phyloP scores from a whole-genome alignment of 2,888 invertebrate genomes.

The Caenorhabditis uteleia region DNA sequence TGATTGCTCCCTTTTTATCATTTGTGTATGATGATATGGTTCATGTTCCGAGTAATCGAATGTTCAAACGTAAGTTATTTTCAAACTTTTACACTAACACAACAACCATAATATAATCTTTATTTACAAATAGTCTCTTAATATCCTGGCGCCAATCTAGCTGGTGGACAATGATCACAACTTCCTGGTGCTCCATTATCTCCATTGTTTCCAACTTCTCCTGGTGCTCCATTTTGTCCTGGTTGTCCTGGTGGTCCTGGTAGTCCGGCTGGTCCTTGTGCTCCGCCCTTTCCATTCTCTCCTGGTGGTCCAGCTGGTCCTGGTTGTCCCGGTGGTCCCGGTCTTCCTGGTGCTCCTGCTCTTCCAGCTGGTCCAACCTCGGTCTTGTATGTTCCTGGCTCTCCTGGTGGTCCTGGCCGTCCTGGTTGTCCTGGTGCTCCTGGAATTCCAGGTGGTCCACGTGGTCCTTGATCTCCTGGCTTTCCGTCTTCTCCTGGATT shows the following conservation, averaged over 20 bases:
- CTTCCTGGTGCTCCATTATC: slow-evolving; percentile 64
- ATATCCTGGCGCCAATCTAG: slow-evolving; percentile 66
- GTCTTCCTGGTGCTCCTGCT: slow-evolving; percentile 63
- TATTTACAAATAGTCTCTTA: slow-evolving; percentile 36
- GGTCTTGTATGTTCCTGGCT: slow-evolving; percentile 65
- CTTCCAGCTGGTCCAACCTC: slow-evolving; percentile 64
- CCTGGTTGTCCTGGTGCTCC: slow-evolving; percentile 70
- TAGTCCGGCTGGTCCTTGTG: slow-evolving; percentile 53
- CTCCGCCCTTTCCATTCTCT: slow-evolving; percentile 60
- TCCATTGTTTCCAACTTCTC: slow-evolving; percentile 51
- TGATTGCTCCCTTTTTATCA: slow-evolving; percentile 73
- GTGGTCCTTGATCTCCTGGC: slow-evolving; percentile 65
- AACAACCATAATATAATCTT: background rate
- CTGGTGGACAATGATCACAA: slow-evolving; percentile 69
- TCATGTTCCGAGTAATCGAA: slow-evolving; percentile 74
- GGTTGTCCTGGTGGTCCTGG: slow-evolving; percentile 57
- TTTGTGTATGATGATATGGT: slow-evolving; percentile 70
- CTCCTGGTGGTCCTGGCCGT: slow-evolving; percentile 65
- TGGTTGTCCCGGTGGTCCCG: slow-evolving; percentile 59
- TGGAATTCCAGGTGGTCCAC: slow-evolving; percentile 79
- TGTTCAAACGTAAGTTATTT: slow-evolving; percentile 74
- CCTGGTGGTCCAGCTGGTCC: slow-evolving; percentile 63
- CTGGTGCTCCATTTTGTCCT: slow-evolving; percentile 57
- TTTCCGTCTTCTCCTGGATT: slow-evolving; percentile 64
- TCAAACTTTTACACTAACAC: background rate